Conservation (phyloP, 2,888 invertebrate genomes). For the Meandrusa payeni region DNA sequence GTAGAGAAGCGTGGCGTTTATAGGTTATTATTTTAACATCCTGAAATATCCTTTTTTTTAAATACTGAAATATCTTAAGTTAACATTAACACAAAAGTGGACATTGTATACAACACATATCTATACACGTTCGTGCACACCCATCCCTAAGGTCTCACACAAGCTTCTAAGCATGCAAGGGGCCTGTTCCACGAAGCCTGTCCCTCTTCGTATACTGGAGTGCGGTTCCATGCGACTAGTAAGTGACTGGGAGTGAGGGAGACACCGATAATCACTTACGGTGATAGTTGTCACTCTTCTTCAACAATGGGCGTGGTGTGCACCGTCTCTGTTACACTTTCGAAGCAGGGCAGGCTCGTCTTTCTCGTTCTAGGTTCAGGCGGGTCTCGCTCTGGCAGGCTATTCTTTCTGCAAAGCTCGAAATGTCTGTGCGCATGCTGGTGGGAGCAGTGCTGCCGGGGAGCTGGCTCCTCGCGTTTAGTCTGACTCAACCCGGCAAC, state of each 20-base stretch:
- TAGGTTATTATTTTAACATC: too few species aligned
- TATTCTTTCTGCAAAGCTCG: constrained; percentile 70
- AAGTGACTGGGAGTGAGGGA: constrained; percentile 65
- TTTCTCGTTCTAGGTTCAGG: constrained; percentile 66
- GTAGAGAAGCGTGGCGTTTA: too few species aligned
- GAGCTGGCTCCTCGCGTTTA: constrained; percentile 63
- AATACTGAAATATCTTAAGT: constrained; percentile 8
- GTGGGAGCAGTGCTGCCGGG: constrained; percentile 73
- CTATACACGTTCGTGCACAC: constrained; percentile 68
- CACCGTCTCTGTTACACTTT: constrained; percentile 51
- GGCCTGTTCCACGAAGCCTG: constrained; percentile 68
- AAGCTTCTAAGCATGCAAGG: constrained; percentile 78
- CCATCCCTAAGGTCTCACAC: constrained; percentile 62
- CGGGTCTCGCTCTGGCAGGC: constrained; percentile 74
- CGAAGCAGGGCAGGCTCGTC: constrained; percentile 70
- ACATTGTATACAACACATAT: constrained; percentile 58
- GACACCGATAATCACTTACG: constrained; percentile 73
- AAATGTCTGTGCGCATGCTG: constrained; percentile 66
- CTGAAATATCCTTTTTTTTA: too few species aligned
- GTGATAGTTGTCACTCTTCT: constrained; percentile 70
- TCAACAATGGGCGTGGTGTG: constrained; percentile 40
- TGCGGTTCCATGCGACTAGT: constrained; percentile 72
- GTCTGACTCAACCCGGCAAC: constrained; percentile 75
- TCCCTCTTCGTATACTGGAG: constrained; percentile 50
- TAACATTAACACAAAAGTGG: too few species aligned